Percentiles rank a stretch among this genome's conserved stretches.
Conservation (phyloP, 64 coral and sea anemone genomes). For the Montipora cactus region DNA sequence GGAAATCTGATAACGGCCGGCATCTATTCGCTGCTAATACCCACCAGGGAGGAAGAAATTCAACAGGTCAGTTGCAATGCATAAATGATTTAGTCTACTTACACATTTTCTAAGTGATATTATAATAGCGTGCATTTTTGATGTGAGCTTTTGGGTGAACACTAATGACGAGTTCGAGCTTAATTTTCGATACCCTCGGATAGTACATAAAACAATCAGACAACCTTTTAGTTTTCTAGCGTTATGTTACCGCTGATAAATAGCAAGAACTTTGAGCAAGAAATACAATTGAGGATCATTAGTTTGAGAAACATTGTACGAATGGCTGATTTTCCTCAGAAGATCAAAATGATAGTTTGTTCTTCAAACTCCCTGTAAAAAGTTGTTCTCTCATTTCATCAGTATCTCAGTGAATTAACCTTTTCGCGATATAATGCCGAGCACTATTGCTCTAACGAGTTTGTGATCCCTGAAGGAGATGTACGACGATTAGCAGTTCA, state of each 20-base stretch:
- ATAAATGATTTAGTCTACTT: neutral
- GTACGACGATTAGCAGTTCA: neutral
- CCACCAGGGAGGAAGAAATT: constrained; percentile 62
- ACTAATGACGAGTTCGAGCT: too few species aligned
- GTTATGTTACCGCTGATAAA: neutral
- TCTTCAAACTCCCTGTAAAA: neutral
- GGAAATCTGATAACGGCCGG: constrained; percentile 62
- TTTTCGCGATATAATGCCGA: neutral
- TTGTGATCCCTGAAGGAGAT: neutral
- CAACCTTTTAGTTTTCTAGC: too few species aligned
- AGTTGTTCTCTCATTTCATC: neutral
- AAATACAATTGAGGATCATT: neutral
- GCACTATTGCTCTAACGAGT: neutral
- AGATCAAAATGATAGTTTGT: neutral
- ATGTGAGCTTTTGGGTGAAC: too few species aligned
- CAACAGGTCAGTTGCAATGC: constrained; percentile 39
- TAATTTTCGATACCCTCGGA: too few species aligned
- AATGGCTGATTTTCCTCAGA: constrained; percentile 5
- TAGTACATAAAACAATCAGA: too few species aligned
- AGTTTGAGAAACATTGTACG: neutral
- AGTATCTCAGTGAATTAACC: neutral
- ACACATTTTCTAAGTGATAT: neutral
- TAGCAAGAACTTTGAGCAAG: neutral
- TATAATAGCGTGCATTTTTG: neutral
- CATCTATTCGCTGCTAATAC: neutral